Conservation (phyloP, 2,888 invertebrate genomes). For the Zygaena filipendulae region DNA sequence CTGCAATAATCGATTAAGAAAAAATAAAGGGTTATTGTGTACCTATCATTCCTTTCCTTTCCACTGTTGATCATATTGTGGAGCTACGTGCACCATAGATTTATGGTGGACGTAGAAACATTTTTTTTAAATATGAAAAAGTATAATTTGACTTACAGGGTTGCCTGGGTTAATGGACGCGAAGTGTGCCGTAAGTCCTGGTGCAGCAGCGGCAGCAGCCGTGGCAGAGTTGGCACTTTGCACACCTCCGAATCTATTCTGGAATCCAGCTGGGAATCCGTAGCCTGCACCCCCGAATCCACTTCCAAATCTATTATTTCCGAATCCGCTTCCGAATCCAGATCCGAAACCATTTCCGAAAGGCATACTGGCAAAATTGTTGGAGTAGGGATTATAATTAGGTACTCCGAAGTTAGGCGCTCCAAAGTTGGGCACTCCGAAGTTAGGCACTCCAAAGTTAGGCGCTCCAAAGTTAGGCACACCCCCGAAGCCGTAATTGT, state of each 20-base stretch:
- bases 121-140: no score
- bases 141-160: conserved; percentile 71
- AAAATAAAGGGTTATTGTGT: no score
- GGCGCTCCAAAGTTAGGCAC: conserved; percentile 21
- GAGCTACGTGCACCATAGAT: no score
- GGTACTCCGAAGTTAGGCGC: conserved; percentile 9
- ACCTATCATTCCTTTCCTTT: no score
- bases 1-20: no score
- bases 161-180: conserved; percentile 71
- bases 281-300: conserved; percentile 6
- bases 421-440: conserved; percentile 3
- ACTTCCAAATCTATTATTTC: background rate
- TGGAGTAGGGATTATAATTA: conserved; percentile 10
- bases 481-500: conserved; percentile 9
- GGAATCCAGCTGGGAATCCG: conserved; percentile 16
- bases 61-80: no score
- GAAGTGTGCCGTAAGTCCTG: conserved; percentile 64
- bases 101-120: no score
- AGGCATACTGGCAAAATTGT: no score
- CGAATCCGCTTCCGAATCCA: conserved; percentile 8
- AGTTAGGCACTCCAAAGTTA: conserved; percentile 6
- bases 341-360: no score
- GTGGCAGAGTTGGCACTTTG: conserved; percentile 53
- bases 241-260: no score
- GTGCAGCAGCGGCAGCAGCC: conserved; percentile 64